Conservation (phyloP, 2,888 invertebrate species). For the Ametastegia equiseti region DNA sequence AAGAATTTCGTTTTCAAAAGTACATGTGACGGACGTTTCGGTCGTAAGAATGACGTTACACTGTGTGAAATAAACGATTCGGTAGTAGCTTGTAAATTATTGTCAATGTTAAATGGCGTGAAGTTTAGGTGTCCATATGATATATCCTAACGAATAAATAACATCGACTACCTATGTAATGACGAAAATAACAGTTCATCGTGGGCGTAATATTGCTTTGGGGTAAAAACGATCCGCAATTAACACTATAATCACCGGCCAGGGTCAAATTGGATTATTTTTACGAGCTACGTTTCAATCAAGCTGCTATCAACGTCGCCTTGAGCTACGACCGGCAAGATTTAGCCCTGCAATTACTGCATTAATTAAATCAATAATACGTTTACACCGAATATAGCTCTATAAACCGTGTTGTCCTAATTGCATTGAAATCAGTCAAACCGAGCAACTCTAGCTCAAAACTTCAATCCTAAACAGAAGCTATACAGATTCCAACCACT, state of each 20-base stretch:
- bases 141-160: conserved; percentile 18
- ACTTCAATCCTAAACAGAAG: too few species aligned
- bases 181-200: conserved; percentile 13
- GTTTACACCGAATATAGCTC: conserved; percentile 38
- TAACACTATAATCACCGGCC: conserved; percentile 70
- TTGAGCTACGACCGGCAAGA: conserved; percentile 71
- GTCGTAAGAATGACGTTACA: background rate
- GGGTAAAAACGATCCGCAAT: conserved; percentile 71
- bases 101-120: conserved; percentile 3
- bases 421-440: conserved; percentile 28
- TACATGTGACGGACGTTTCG: background rate
- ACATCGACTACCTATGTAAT: background rate
- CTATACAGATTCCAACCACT: too few species aligned
- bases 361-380: conserved; percentile 70
- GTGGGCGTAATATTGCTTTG: conserved; percentile 48
- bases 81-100: conserved; percentile 26
- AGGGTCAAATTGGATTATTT: conserved; percentile 73
- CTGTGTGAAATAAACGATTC: background rate
- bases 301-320: conserved; percentile 72
- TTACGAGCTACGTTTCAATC: conserved; percentile 74
- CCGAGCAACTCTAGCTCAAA: conserved; percentile 1
- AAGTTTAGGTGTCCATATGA: background rate
- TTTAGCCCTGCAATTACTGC: conserved; percentile 73
- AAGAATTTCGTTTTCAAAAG: background rate
- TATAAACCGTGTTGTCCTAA: conserved; percentile 7